Base-by-base conservation (phyloP, 2,113 vertebrate genomes). In the Vombatus ursinus region DNA sequence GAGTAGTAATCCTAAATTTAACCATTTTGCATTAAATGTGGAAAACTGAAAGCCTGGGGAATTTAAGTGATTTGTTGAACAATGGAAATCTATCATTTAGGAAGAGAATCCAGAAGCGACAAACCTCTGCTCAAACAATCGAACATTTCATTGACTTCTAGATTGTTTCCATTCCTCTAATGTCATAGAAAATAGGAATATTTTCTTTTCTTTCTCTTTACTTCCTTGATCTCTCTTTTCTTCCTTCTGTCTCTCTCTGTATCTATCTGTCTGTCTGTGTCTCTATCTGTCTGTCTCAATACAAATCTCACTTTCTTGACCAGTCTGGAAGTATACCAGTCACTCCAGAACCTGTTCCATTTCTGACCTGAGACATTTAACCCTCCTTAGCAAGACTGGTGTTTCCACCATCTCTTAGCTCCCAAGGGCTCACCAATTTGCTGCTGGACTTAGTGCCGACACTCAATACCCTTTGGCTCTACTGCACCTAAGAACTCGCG, bases 21-120 rank as follows among this genome's bases (percentile, higher is more conserved):
- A 50, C 68, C 49, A 53, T 92, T 95, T 96, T 93, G 28, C 44
- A 89, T 54, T 89, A 93, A 94, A 61, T 77, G 44, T 3, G 19
- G 26, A 50, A 48, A 77, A 50, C 47, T 95, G 52, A 47, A 93
- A 44, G 37, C 96, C 24, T 24, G 52, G 90, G 89, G 51, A 92
- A 93, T 94, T 94, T 19, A 92, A 96, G 91, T 44, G 53, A 90
- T 96, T 95, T 93, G 8, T 50, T 61, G 94, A 97, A 77, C 24
- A 93, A 84, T 28, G 93, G 89, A 97, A 92, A 44, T 31, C 31
- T 93, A 96, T 89, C 68, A 44, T 84, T 84, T 22, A 84, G n/a
- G n/a, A 84, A 44, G 68, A 84, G 68, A 84, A 84, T 44, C 37
- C 19, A 84, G 68, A 84, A 84, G n/a, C 14, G 1, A n/a, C 68